Percentiles rank a stretch among this genome's conserved stretches.
Conservation (phyloP, 2,113 vertebrate species). For the Tinamus guttatus region DNA sequence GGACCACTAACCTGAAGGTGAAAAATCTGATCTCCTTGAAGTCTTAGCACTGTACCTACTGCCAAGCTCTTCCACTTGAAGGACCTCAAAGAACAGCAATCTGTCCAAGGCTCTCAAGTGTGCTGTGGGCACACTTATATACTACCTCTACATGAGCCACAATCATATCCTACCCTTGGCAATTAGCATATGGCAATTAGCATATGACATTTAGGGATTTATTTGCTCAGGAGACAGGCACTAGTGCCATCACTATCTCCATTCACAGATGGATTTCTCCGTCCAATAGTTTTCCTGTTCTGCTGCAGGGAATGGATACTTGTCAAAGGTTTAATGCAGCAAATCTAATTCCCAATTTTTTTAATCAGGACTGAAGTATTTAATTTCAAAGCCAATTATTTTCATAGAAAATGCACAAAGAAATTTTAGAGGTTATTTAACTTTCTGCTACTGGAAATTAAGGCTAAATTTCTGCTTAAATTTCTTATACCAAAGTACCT, state of each 20-base stretch:
- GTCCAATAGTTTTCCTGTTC: neutral
- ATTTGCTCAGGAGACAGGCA: neutral
- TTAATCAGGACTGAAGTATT: neutral
- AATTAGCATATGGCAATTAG: too few species aligned
- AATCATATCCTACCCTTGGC: too few species aligned
- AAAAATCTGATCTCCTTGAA: neutral
- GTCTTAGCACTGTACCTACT: neutral
- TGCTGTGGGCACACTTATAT: neutral
- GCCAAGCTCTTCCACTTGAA: neutral
- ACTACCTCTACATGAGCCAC: too few species aligned
- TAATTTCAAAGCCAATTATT: neutral
- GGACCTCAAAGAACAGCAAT: neutral
- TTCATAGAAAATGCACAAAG: too few species aligned
- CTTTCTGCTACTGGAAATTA: neutral
- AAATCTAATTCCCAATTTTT: neutral
- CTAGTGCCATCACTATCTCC: neutral
- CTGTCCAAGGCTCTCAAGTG: neutral
- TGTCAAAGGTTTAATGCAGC: neutral
- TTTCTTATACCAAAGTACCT: neutral
- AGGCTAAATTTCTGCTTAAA: neutral
- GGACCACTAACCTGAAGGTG: neutral
- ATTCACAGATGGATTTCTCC: neutral
- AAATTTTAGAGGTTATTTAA: neutral
- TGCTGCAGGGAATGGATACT: neutral
- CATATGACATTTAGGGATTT: neutral